phyloP scores from a whole-genome alignment of 2,113 vertebrate species.

The Atherinomorus stipes region DNA sequence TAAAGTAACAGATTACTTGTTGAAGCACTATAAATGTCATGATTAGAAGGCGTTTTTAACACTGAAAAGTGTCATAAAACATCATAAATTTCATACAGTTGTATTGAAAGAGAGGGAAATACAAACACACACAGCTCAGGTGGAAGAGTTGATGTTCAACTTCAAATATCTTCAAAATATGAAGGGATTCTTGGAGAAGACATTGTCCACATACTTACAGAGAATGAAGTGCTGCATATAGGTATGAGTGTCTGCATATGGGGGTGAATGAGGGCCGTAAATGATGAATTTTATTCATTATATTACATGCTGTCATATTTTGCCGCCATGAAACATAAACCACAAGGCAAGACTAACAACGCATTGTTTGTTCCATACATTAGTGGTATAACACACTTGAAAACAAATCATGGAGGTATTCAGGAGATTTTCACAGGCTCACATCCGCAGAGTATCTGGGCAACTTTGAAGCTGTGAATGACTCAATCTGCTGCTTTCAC shows the following conservation, averaged over 20 bases:
- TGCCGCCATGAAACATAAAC: background rate
- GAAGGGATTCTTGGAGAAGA: background rate
- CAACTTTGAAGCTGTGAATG: slow-evolving; percentile 52
- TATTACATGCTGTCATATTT: background rate
- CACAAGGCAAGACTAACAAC: background rate
- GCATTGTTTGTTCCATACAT: background rate
- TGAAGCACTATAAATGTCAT: too few relatives aligned
- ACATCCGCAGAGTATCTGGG: background rate
- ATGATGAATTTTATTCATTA: background rate
- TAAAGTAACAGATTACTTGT: too few relatives aligned
- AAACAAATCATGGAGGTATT: slow-evolving; percentile 7
- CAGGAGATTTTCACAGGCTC: background rate
- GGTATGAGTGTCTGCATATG: too few relatives aligned
- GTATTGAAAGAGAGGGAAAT: too few relatives aligned
- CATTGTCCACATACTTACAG: background rate
- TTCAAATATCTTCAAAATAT: background rate
- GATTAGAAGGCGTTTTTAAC: too few relatives aligned
- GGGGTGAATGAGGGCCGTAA: too few relatives aligned
- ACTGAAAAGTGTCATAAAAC: too few relatives aligned
- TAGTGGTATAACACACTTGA: background rate
- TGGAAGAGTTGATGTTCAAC: background rate
- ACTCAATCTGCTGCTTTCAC: slow-evolving; percentile 57
- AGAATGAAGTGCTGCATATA: too few relatives aligned
- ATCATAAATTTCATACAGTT: too few relatives aligned
- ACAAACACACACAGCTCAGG: too few relatives aligned